These are phyloP conservation scores for Tapera naevia DNA, from an alignment of 2,797 vertebrate species.

Conservation along the genomic window DNA sequence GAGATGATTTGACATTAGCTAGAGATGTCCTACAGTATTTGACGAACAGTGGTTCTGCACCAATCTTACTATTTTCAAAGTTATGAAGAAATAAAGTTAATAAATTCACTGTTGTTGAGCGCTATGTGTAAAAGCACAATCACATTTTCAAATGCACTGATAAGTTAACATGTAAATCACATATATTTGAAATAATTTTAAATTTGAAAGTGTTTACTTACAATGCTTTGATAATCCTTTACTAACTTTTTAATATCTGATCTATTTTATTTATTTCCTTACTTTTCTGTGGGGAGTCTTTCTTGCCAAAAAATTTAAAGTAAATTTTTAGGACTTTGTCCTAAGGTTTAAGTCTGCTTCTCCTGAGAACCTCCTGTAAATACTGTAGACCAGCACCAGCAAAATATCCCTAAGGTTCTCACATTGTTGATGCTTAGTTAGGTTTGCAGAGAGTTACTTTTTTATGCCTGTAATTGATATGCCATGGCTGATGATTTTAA, in stretches of 20 bases:
- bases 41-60: background rate
- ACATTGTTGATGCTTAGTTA: constrained; percentile 27
- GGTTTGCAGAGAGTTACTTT: background rate
- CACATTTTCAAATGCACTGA: background rate
- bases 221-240: background rate
- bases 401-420: constrained; percentile 1
- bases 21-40: background rate
- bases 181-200: background rate
- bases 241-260: background rate
- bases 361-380: constrained; percentile 32
- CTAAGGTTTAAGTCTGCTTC: background rate
- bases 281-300: background rate
- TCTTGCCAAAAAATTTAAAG: background rate
- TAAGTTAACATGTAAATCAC: background rate
- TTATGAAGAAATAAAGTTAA: background rate
- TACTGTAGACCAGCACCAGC: background rate
- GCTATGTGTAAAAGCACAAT: background rate
- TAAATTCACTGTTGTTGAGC: background rate
- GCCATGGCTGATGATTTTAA: constrained; percentile 56
- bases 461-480: constrained; percentile 52
- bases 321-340: background rate
- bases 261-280: background rate
- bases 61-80: background rate
- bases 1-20: background rate
- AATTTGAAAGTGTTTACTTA: background rate